These are phyloP conservation scores for Pogonus chalceus DNA, from an alignment of 1,140 invertebrate species.

Conservation along the genomic window DNA sequence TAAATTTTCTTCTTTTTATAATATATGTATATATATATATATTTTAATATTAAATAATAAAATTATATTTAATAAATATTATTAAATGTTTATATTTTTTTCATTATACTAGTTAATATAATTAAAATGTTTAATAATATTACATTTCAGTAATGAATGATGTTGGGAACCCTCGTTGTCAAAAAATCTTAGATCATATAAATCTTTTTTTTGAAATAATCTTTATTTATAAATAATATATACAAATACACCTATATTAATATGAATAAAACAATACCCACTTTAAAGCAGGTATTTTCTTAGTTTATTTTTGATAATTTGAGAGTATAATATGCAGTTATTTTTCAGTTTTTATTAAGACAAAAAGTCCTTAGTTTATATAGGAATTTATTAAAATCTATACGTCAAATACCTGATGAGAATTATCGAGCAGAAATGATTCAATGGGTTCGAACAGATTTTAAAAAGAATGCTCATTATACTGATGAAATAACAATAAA, in stretches of 20 bases:
- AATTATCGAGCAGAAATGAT: conserved; percentile 49
- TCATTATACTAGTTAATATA: no score
- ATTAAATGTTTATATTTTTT: no score
- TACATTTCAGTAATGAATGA: no score
- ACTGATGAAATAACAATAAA: conserved; percentile 59
- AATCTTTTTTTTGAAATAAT: no score
- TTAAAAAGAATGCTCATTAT: conserved; percentile 54
- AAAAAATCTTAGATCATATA: no score
- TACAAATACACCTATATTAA: conserved; percentile 19
- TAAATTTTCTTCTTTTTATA: no score
- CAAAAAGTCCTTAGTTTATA: conserved; percentile 69
- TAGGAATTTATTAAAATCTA: conserved; percentile 54
- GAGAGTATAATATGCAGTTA: conserved; percentile 4
- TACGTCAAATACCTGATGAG: conserved; percentile 53
- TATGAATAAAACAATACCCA: conserved; percentile 40
- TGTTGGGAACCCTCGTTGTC: no score
- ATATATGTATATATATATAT: no score
- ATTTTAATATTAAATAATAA: no score
- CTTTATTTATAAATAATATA: background rate
- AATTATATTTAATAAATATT: no score
- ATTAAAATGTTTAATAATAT: no score
- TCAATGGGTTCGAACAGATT: conserved; percentile 61
- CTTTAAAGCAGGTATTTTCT: conserved; percentile 41
- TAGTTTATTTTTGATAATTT: conserved; percentile 1
- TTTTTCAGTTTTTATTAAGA: conserved; percentile 59